Evolutionary conservation across 2,888 invertebrate species (phyloP), one percentile per base, ranked within the genome.

Genomic region (Cybosia mesomella): DNA sequence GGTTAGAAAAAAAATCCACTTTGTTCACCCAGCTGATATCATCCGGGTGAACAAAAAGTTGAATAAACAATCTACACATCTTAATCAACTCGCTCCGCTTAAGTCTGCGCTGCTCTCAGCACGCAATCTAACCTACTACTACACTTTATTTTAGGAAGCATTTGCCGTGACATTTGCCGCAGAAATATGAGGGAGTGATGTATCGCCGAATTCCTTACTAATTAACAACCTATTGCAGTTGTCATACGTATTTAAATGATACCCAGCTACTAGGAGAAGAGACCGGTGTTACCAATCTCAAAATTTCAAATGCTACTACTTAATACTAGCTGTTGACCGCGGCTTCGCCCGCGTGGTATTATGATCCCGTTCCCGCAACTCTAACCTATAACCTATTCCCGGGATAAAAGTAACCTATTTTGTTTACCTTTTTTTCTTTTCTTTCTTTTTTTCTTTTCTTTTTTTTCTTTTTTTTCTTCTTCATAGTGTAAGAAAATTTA

Each of bases 201-300:
- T 61, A 79, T 74, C 21, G 58, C 57, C 62, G 32, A 68, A 76
- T 81, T 54, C 77, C 70, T 3, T 1, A 22, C 74, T 79, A 79
- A 79, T 79, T 79, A 71, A 77, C 11, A 21, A 60, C 70, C 71
- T 76, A 81, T 79, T 79, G 67, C 15, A 24, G 28, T 54, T 53
- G 80, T 74, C 79, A 81, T 74, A 81, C 39, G 34, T 34, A 15
- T 4, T 43, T 75, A 70, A 78, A 39, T 63, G 72, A 78, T 79
- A 58, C 11, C 59, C 60, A 55, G 54, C 39, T 64, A 53, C 68
- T 66, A n/a, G 28, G 67, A 61, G 63, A 8, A 49, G n/a, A 49
- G 18, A n/a, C n/a, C 49, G 9, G 49, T 49, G 49, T n/a, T 49
- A n/a, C 49, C n/a, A 49, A 1, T 9, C 49, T 49, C 9, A n/a